A percentile compares a stretch with the other conserved stretches of the same genome.
Evolutionary conservation across 2,113 vertebrate genomes (phyloP).

Genomic region (Nansenia antarctica): DNA sequence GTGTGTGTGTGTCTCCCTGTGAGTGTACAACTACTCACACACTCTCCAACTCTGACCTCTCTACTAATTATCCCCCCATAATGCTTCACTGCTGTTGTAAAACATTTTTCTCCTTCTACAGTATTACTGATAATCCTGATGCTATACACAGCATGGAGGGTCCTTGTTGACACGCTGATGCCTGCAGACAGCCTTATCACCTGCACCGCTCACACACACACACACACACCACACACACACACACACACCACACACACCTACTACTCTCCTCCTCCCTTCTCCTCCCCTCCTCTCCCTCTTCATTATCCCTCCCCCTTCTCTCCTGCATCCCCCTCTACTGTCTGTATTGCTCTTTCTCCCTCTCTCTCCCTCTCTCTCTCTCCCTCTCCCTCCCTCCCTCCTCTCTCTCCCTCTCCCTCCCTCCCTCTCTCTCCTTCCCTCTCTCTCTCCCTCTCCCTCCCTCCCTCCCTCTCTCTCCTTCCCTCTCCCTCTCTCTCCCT

Average conservation of each 20-base stretch:
- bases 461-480: not conserved
- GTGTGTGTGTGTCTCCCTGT: slow-evolving; percentile 7
- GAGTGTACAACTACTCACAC: not conserved
- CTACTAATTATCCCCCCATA: not conserved
- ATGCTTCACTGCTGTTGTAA: too few relatives aligned
- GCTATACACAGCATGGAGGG: too few relatives aligned
- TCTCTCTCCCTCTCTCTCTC: too few relatives aligned
- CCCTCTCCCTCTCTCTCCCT: not conserved
- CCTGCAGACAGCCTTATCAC: not conserved
- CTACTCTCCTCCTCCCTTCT: not conserved
- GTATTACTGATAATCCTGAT: slow-evolving; percentile 5
- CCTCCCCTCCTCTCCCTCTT: too few relatives aligned
- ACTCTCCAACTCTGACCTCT: slow-evolving; percentile 10
- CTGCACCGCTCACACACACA: not conserved
- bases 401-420: too few relatives aligned
- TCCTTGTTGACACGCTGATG: not conserved
- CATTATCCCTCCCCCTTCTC: too few relatives aligned
- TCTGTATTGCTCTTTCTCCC: too few relatives aligned
- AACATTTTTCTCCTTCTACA: too few relatives aligned
- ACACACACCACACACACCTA: not conserved
- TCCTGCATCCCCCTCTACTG: too few relatives aligned
- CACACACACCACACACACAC: not conserved
- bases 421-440: too few relatives aligned
- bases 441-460: too few relatives aligned
- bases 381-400: too few relatives aligned